A percentile compares a stretch with the other conserved stretches of the same genome.
Evolutionary conservation across 1,140 invertebrate species (phyloP).

Genomic region (Thalassaphorura encarpata): DNA sequence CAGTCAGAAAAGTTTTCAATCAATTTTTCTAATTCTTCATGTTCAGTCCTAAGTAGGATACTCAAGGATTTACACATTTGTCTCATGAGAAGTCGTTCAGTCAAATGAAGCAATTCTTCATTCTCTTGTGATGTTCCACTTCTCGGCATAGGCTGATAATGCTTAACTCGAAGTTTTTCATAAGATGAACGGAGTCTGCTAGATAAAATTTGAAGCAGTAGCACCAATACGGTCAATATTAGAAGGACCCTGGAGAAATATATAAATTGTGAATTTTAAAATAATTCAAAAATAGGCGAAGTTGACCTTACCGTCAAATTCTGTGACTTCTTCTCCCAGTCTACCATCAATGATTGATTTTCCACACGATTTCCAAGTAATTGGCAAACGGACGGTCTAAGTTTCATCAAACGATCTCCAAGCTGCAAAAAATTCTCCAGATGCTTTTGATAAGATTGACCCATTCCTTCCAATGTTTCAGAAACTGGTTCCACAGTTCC

Average conservation of each 20-base stretch:
- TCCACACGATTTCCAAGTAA: slow-evolving; percentile 37
- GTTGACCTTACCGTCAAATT: slow-evolving; percentile 33
- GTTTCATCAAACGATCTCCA: slow-evolving; percentile 31
- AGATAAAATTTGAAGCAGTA: not conserved
- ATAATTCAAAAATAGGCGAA: not conserved
- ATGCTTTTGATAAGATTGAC: not conserved
- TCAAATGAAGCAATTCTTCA: slow-evolving; percentile 14
- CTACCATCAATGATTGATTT: slow-evolving; percentile 44
- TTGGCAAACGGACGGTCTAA: slow-evolving; percentile 44
- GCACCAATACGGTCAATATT: not conserved
- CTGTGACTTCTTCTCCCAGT: slow-evolving; percentile 59
- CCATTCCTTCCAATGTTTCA: not conserved
- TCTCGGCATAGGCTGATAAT: not conserved
- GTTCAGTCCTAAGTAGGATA: slow-evolving; percentile 50
- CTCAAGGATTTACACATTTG: slow-evolving; percentile 57
- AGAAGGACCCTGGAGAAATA: not conserved
- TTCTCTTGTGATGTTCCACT: not conserved
- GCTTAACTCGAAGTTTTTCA: not conserved
- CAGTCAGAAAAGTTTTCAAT: slow-evolving; percentile 64
- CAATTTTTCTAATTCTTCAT: slow-evolving; percentile 51
- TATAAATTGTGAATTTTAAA: not conserved
- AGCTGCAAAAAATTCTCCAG: slow-evolving; percentile 22
- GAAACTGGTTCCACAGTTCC: not conserved
- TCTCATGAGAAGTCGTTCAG: slow-evolving; percentile 31
- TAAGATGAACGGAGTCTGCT: slow-evolving; percentile 3